A percentile compares a stretch with the other conserved stretches of the same genome.
These are phyloP conservation scores for Oscheius sp. DNA, from an alignment of 2,888 invertebrate genomes.

Conservation along the genomic window DNA sequence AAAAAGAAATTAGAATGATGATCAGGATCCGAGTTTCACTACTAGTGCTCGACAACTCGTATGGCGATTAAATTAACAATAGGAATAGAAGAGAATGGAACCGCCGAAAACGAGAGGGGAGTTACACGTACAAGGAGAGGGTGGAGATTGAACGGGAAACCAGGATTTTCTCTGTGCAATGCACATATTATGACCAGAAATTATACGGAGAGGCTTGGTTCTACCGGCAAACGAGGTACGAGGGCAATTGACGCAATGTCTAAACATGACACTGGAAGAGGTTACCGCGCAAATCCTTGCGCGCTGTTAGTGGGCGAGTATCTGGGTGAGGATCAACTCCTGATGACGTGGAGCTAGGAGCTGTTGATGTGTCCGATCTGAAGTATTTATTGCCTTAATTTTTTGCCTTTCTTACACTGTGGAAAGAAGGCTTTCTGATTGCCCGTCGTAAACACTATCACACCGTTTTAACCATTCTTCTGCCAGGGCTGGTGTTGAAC, in stretches of 20 bases:
- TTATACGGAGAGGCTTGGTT: not conserved
- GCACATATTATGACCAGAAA: constrained; percentile 26
- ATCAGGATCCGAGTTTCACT: constrained; percentile 18
- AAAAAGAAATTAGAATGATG: not conserved
- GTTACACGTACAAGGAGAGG: constrained; percentile 25
- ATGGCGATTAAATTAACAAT: not conserved
- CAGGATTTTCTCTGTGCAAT: constrained; percentile 1
- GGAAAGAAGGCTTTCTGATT: constrained; percentile 52
- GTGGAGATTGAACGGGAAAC: constrained; percentile 7
- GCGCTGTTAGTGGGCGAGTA: constrained; percentile 49
- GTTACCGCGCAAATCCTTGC: constrained; percentile 21
- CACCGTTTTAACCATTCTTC: constrained; percentile 40
- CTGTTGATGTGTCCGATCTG: constrained; percentile 54
- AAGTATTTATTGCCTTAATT: not conserved
- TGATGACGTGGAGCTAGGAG: constrained; percentile 49
- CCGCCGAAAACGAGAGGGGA: constrained; percentile 12
- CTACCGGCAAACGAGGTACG: constrained; percentile 20
- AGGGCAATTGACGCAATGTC: not conserved
- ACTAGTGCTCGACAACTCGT: constrained; percentile 26
- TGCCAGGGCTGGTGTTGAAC: constrained; percentile 49
- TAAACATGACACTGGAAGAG: constrained; percentile 28
- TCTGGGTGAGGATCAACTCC: constrained; percentile 50
- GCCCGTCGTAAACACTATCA: constrained; percentile 39
- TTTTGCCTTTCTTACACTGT: constrained; percentile 40
- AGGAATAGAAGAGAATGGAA: not conserved